phyloP scores from a whole-genome alignment of 2,797 vertebrate species.

The Orestias chungarensis region DNA sequence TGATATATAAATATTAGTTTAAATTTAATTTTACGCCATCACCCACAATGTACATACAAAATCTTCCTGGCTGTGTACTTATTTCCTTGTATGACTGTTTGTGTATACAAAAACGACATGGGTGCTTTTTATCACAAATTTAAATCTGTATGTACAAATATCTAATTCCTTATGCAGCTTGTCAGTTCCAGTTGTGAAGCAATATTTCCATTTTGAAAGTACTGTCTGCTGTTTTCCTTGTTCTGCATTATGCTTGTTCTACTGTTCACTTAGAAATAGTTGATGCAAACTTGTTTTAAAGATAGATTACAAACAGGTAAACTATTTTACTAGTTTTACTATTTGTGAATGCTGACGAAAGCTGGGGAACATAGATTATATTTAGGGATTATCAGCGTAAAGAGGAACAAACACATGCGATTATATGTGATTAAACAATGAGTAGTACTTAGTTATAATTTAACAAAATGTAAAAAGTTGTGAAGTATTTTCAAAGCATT shows the following conservation, averaged over 20 bases:
- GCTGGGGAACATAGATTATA: too few species aligned
- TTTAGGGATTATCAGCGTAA: too few species aligned
- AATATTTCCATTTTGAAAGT: background rate
- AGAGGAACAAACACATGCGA: too few species aligned
- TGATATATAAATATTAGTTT: background rate
- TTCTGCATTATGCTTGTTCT: background rate
- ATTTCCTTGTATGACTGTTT: slow-evolving; percentile 12
- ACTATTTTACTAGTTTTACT: background rate
- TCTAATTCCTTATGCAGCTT: background rate
- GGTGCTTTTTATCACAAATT: background rate
- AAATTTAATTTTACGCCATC: slow-evolving; percentile 5
- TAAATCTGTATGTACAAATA: too few species aligned
- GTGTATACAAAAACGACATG: background rate
- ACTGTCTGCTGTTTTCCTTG: background rate
- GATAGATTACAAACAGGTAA: background rate
- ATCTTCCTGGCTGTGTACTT: background rate
- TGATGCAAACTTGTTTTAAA: background rate
- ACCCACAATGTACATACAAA: slow-evolving; percentile 22
- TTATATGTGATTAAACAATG: too few species aligned
- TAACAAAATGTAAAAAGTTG: background rate
- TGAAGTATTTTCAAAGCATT: background rate
- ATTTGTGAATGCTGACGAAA: too few species aligned
- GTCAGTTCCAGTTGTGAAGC: background rate
- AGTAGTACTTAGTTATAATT: background rate
- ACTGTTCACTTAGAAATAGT: background rate